phyloP scores from a whole-genome alignment of 2,113 vertebrate species.

The Toxotes chatareus region DNA sequence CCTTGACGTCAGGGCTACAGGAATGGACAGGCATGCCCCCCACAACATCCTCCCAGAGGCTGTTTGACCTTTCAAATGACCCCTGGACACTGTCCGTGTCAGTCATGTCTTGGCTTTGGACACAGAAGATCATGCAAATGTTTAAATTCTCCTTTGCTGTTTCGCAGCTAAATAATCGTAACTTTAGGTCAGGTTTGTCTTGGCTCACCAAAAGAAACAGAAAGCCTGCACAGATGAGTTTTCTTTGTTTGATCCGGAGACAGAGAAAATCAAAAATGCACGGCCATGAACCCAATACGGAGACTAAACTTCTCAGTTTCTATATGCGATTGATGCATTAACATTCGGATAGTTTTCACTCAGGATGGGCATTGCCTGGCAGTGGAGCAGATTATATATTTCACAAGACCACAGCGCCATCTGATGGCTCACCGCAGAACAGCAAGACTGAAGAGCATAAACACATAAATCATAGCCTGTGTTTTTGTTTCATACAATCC shows the following conservation, averaged over 20 bases:
- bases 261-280: too few relatives aligned
- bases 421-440: constrained; percentile 1
- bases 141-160: not conserved
- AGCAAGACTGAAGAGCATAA: not conserved
- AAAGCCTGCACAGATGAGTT: too few relatives aligned
- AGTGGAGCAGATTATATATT: not conserved
- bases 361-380: not conserved
- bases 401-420: constrained; percentile 37
- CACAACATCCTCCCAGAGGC: constrained; percentile 24
- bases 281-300: too few relatives aligned
- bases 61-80: constrained; percentile 59
- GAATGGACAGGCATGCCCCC: constrained; percentile 31
- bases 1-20: constrained; percentile 47
- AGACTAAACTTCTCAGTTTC: too few relatives aligned
- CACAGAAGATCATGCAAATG: not conserved
- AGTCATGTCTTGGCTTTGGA: constrained; percentile 32
- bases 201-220: not conserved
- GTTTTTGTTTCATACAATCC: too few relatives aligned
- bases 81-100: constrained; percentile 57
- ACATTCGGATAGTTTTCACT: not conserved
- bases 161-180: not conserved
- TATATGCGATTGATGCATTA: too few relatives aligned
- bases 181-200: not conserved
- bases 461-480: not conserved
- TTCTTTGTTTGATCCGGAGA: too few relatives aligned